Evolutionary conservation across 2,797 vertebrate species (phyloP), one percentile per base, ranked within the genome.

Genomic region (Eleutherodactylus coqui): DNA sequence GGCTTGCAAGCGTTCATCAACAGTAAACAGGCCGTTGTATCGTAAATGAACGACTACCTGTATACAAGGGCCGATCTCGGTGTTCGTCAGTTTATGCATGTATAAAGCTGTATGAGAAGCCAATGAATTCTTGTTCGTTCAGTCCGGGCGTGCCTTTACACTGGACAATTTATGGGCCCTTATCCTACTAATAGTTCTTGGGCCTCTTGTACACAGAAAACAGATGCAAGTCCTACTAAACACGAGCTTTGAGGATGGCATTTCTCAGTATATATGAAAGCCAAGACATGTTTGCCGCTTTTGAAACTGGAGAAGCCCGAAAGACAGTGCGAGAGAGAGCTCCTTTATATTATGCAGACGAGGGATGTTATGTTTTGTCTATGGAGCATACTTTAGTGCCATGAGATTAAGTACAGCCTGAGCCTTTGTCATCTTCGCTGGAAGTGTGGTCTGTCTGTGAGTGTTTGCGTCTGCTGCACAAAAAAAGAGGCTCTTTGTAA

Each of bases 281-380:
- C 53, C 32, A 53, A 47, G 13, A 43, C 47, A 29, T 7, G 47
- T 43, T 82, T 47, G 80, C 11, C n/a, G 14, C 17, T 53, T 69
- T 36, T 80, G 86, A 67, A 84, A 84, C 41, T 4, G 67, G 82
- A 87, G 86, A 80, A 75, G 67, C 38, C 43, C 19, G 69, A 27
- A 69, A 62, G 70, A 60, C 62, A 78, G 34, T 38, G 64, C 32
- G 17, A 41, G 77, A 79, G 80, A 77, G 60, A 53, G 41, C n/a
- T 45, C 86, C 60, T 73, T 87, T 87, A 62, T 87, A 62, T 62
- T 51, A 27, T 76, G 60, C 79, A 83, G 75, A 58, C 86, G 29
- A 76, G 82, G 86, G 86, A 87, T 84, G 82, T 51, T 75, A 67
- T 87, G 86, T 87, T 87, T 84, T 87, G 86, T 87, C 86, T 87